phyloP scores from a whole-genome alignment of 1,140 invertebrate species.

The Ruditapes philippinarum region DNA sequence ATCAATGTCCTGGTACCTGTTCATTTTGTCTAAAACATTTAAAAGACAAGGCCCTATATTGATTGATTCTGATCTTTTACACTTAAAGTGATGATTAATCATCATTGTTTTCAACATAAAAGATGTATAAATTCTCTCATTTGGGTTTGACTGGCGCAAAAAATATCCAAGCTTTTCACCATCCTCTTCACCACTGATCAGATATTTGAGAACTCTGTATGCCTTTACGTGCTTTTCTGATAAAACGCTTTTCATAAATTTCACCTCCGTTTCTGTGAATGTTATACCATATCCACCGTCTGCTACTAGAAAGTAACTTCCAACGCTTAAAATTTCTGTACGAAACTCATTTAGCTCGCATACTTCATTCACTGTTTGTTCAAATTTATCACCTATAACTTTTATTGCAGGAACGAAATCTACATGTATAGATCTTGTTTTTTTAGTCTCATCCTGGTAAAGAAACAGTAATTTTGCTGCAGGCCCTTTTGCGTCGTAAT shows the following conservation, averaged over 20 bases:
- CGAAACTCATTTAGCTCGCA: neutral
- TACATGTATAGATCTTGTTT: neutral
- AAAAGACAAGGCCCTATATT: neutral
- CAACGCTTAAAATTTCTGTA: neutral
- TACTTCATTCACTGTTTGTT: no score
- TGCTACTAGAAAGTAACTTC: neutral
- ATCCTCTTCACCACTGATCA: neutral
- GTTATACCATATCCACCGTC: no score
- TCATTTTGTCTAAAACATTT: neutral
- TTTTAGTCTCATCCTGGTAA: neutral
- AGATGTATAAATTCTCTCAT: neutral
- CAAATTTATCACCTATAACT: neutral
- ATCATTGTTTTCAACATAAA: constrained; percentile 22
- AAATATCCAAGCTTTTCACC: no score
- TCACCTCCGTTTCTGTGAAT: constrained; percentile 2
- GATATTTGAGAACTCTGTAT: constrained; percentile 1
- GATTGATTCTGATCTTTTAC: neutral
- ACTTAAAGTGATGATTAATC: neutral
- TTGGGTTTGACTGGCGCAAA: neutral
- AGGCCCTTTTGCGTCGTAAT: neutral
- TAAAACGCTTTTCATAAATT: neutral
- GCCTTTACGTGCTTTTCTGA: constrained; percentile 4
- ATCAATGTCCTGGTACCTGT: neutral
- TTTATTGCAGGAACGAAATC: neutral
- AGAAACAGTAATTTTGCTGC: neutral